phyloP scores from a whole-genome alignment of 2,113 vertebrate genomes.

The Hydrochoerus hydrochaeris region DNA sequence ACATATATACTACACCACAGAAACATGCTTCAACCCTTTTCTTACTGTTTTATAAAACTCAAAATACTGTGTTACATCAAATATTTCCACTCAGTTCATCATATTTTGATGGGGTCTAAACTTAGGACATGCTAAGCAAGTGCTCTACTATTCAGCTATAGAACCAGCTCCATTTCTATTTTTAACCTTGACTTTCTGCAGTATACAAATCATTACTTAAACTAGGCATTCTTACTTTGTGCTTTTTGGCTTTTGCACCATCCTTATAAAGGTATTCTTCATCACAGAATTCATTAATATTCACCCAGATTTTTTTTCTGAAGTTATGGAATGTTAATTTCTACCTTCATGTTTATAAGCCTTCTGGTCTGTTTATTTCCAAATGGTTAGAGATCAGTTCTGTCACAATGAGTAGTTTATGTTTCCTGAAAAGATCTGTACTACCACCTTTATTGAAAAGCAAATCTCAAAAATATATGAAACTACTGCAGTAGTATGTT shows the following conservation, averaged over 20 bases:
- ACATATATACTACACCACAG: not conserved
- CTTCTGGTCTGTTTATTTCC: slow-evolving; percentile 16
- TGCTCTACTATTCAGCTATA: not conserved
- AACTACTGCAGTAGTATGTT: slow-evolving; percentile 12
- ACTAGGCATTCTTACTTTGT: not conserved
- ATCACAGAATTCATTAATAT: not conserved
- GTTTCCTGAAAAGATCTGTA: not conserved
- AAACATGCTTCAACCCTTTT: not conserved
- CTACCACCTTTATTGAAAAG: not conserved
- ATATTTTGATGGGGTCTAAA: not conserved
- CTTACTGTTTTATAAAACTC: not conserved
- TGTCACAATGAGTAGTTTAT: not conserved
- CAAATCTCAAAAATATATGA: not conserved
- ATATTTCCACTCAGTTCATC: not conserved
- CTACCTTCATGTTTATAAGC: not conserved
- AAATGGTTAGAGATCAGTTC: not conserved
- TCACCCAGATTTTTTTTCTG: not conserved
- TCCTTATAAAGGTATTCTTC: slow-evolving; percentile 5
- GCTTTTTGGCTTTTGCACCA: not conserved
- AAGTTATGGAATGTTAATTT: not conserved
- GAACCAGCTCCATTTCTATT: not conserved
- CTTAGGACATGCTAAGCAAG: not conserved
- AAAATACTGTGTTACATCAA: not conserved
- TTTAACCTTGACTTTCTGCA: slow-evolving; percentile 6
- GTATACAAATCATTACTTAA: slow-evolving; percentile 3